Conservation (phyloP, 2,797 vertebrate genomes). For the Trachops cirrhosus region DNA sequence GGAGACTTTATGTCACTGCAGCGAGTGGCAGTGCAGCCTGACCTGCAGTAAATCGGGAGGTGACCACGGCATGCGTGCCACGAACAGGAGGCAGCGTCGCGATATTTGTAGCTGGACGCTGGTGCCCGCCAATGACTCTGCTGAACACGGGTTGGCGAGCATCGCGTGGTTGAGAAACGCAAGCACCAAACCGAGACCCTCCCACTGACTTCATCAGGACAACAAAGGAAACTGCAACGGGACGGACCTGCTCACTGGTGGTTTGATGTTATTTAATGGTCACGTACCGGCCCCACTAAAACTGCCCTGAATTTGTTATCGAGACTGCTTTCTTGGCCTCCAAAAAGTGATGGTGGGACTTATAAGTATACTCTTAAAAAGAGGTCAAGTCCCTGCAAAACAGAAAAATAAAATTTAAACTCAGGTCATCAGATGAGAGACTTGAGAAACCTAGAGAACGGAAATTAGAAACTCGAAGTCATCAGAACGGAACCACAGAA, state of each 20-base stretch:
- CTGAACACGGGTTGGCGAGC: not conserved
- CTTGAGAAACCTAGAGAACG: not conserved
- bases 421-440: not conserved
- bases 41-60: not conserved
- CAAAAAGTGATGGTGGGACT: not conserved
- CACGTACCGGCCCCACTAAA: not conserved
- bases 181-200: not conserved
- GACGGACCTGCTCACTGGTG: not conserved
- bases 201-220: not conserved
- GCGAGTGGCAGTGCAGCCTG: not conserved
- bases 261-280: not conserved
- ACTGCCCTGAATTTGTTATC: not conserved
- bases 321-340: not conserved
- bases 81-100: not conserved
- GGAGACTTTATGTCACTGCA: not conserved
- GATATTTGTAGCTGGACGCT: not conserved
- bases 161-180: not conserved
- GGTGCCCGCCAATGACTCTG: not conserved
- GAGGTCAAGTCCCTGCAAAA: not conserved
- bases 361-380: not conserved
- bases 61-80: not conserved
- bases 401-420: not conserved
- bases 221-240: not conserved
- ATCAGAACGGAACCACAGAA: not conserved
- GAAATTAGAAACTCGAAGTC: not conserved